These are phyloP conservation scores for Platorchestia sp. DNA, from an alignment of 1,140 invertebrate genomes.

Conservation along the genomic window DNA sequence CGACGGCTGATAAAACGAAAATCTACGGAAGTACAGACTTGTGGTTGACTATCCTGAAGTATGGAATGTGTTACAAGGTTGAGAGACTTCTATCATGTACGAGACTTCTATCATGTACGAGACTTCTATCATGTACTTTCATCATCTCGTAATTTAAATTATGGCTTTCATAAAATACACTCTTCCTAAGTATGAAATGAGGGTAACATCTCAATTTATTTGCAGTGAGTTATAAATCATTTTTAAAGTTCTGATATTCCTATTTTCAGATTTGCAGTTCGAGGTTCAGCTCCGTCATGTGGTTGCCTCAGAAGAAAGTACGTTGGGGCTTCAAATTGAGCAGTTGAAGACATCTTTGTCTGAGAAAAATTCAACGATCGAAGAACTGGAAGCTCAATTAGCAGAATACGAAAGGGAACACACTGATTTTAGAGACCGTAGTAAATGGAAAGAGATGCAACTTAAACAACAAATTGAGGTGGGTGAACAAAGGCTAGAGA, in stretches of 20 bases:
- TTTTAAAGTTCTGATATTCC: neutral
- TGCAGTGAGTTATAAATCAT: too few relatives aligned
- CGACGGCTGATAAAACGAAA: too few relatives aligned
- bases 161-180: too few relatives aligned
- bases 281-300: constrained; percentile 62
- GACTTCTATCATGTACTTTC: too few relatives aligned
- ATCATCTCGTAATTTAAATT: too few relatives aligned
- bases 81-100: too few relatives aligned
- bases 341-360: constrained; percentile 55
- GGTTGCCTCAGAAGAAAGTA: constrained; percentile 37
- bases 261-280: constrained; percentile 63
- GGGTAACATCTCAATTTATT: too few relatives aligned
- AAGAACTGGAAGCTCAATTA: constrained; percentile 57
- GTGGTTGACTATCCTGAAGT: too few relatives aligned
- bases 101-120: too few relatives aligned
- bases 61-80: too few relatives aligned
- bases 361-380: constrained; percentile 48
- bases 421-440: constrained; percentile 56
- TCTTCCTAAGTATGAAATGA: too few relatives aligned
- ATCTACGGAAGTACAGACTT: too few relatives aligned
- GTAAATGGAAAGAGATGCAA: constrained; percentile 60
- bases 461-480: constrained; percentile 63
- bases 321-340: constrained; percentile 51
- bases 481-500: constrained; percentile 60
- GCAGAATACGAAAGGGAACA: constrained; percentile 41